Conservation (phyloP, 2,113 vertebrate genomes). For the Vimba vimba region DNA sequence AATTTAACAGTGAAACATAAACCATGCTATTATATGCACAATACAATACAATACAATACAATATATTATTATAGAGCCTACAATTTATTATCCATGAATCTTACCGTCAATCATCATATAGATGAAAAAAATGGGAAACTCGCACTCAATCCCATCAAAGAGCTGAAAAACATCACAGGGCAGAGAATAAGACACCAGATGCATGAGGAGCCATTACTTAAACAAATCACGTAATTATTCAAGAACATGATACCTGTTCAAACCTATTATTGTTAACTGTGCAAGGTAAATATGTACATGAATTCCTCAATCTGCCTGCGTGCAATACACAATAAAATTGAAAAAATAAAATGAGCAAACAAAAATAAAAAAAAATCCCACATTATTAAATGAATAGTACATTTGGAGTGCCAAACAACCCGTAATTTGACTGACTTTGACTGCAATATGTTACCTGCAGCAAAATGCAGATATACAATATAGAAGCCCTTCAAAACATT, state of each 20-base stretch:
- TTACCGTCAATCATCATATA: slow-evolving; percentile 99
- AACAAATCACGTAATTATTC: background rate
- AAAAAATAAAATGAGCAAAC: background rate
- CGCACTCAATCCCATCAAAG: slow-evolving; percentile 98
- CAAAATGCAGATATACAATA: background rate
- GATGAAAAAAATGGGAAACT: slow-evolving; percentile 98
- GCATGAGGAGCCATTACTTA: background rate
- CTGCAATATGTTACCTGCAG: background rate
- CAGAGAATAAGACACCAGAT: slow-evolving; percentile 36
- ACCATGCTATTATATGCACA: background rate
- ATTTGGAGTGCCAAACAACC: background rate
- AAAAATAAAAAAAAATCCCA: no score
- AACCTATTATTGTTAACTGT: background rate
- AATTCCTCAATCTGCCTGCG: background rate
- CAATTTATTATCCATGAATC: slow-evolving; percentile 57
- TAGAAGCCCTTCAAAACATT: slow-evolving; percentile 4
- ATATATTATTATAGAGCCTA: background rate
- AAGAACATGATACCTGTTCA: background rate
- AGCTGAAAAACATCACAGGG: slow-evolving; percentile 80
- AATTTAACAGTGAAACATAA: background rate
- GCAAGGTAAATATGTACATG: background rate
- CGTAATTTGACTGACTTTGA: background rate
- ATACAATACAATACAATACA: background rate
- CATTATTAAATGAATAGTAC: background rate
- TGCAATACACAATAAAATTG: background rate